A percentile compares a stretch with the other conserved stretches of the same genome.
Evolutionary conservation across 1,140 invertebrate genomes (phyloP).

Genomic region (Plutomurus gul): DNA sequence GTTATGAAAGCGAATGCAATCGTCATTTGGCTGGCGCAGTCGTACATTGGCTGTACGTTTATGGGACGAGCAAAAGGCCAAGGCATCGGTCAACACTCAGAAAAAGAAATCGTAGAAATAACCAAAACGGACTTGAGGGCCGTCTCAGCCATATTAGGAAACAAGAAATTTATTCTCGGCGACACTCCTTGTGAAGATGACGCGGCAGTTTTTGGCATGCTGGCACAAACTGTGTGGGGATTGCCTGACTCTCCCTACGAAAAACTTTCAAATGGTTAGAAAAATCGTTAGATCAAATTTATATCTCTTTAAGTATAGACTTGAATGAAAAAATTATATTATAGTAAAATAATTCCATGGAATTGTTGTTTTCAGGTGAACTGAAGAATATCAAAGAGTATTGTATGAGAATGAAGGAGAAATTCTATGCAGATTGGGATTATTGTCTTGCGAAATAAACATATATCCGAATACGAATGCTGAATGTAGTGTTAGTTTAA

Average conservation of each 20-base stretch:
- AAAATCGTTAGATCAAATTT: neutral
- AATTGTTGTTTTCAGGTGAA: conserved; percentile 14
- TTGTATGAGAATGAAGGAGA: conserved; percentile 34
- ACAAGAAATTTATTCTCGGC: conserved; percentile 57
- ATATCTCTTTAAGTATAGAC: neutral
- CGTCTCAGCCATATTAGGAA: conserved; percentile 45
- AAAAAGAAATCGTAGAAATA: conserved; percentile 4
- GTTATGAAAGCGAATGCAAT: neutral
- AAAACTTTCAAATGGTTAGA: conserved; percentile 54
- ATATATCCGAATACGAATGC: neutral
- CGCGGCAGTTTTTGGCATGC: conserved; percentile 59
- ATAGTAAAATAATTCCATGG: neutral
- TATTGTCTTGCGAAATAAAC: neutral
- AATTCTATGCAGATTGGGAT: conserved; percentile 38
- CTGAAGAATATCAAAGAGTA: conserved; percentile 38
- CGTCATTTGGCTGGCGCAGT: neutral
- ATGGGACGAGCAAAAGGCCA: conserved; percentile 35
- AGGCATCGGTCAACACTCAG: conserved; percentile 12
- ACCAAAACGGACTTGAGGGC: conserved; percentile 18
- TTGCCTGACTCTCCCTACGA: conserved; percentile 56
- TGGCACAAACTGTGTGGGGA: conserved; percentile 58
- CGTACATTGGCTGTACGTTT: neutral
- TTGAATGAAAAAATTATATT: neutral
- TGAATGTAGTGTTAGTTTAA: no score
- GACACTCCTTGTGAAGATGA: conserved; percentile 58